Evolutionary conservation across 2,113 vertebrate species (phyloP), one percentile per base, ranked within the genome.

Genomic region (Choloepus hoffmanni): DNA sequence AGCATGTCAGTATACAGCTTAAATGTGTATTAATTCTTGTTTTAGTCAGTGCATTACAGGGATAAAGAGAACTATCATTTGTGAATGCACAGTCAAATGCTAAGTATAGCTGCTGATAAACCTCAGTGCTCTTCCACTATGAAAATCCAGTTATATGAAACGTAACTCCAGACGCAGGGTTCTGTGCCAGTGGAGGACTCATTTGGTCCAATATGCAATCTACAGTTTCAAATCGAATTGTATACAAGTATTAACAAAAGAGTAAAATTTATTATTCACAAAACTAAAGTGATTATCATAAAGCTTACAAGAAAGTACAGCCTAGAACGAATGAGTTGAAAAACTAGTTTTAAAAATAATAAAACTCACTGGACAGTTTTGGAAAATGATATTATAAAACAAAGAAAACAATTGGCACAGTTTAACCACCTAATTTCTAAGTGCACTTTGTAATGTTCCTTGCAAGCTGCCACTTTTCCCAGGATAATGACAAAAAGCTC

Each of bases 341-440:
- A 98, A 98, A 98, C 97, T 97, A 1, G 94, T 97, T 95, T 98
- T 97, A 97, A 98, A 98, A 98, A 96, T 73, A 98, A 92, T 93
- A 96, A 97, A 96, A 96, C 87, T 85, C 95, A 98, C 91, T 94
- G 97, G 96, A 96, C 92, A 94, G 83, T 94, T 98, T 96, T 97
- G 90, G 95, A 98, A 98, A 98, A 97, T 65, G 89, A 62, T 79
- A 97, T 92, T 88, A 96, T 65, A 92, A 98, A 96, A 98, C 90
- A 90, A 98, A 97, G 89, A 93, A 97, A 96, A 65, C 36, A 97
- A 95, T 95, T 96, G 97, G 97, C 98, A 98, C 97, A 98, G 96
- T 97, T 98, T 97, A 98, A 97, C 98, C 98, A 98, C 94, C 98
- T 98, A 97, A 98, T 98, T 98, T 98, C 98, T 99, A 99, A 99